phyloP scores from a whole-genome alignment of 2,113 vertebrate species.

The Hemiscyllium ocellatum region DNA sequence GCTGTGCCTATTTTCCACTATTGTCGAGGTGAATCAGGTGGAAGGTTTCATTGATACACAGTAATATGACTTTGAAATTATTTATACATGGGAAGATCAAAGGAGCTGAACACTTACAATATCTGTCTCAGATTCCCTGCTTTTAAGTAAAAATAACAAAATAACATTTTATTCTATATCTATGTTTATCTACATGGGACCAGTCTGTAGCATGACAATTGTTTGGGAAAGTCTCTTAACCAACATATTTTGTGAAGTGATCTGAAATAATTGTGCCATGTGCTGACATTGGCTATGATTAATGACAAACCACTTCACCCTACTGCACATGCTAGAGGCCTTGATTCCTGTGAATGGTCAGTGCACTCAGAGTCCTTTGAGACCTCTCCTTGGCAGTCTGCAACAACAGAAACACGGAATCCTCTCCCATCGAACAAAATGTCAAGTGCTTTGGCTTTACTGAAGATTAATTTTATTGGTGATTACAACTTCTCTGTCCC shows the following conservation, averaged over 20 bases:
- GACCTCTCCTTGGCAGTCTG: not conserved
- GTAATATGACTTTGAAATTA: not conserved
- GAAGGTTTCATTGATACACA: not conserved
- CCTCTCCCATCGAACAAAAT: not conserved
- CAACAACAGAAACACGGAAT: slow-evolving; percentile 9
- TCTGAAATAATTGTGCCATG: not conserved
- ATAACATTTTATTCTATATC: not conserved
- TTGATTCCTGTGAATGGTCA: not conserved
- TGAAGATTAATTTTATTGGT: slow-evolving; percentile 31
- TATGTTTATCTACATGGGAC: not conserved
- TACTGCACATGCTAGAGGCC: not conserved
- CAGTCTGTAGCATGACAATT: not conserved
- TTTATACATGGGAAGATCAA: not conserved
- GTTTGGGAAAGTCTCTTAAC: not conserved
- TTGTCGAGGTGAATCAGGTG: not conserved
- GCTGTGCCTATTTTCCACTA: not conserved
- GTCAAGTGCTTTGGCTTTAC: not conserved
- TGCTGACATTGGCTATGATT: slow-evolving; percentile 22
- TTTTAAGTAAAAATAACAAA: not conserved
- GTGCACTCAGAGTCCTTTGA: not conserved
- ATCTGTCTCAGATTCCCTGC: not conserved
- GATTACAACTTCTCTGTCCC: slow-evolving; percentile 13
- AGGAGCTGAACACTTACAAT: not conserved
- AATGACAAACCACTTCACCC: not conserved
- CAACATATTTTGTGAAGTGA: slow-evolving; percentile 10